Evolutionary conservation across 1,140 invertebrate genomes (phyloP), one percentile per base, ranked within the genome.

Genomic region (Uloborus diversus): DNA sequence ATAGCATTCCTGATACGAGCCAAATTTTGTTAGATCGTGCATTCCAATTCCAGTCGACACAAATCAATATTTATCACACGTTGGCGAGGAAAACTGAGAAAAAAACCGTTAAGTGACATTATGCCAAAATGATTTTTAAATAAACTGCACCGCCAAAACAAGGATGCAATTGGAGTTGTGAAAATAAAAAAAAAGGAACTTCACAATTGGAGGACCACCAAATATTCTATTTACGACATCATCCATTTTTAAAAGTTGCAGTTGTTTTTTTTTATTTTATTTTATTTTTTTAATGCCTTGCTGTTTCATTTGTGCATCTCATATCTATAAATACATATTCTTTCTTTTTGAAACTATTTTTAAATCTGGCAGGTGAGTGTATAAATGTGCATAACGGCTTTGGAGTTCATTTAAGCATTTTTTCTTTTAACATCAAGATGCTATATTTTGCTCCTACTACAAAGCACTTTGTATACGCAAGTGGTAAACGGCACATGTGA

Each of bases 241-340:
- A 76, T 64, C 37, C 62, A 57, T 65, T 78, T 78, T 78, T 78
- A 78, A 78, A 65, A 78, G 73, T 65, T 56, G 57, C 71, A 75
- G 71, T 75, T 75, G 71, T 75, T 75, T 75, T 64, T 42, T 42
- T 42, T 13, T 42, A 13, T 42, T 9, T 42, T 17, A 42, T 42
- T 42, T 42, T 42, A 13, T 42, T 42, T 32, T 57, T 78, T 64
- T 75, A 61, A 42, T 42, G 37, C 37, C 17, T 42, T 42, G 17
- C 17, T 17, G 7, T 42, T 42, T 42, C 37, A 56, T 68, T 75
- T 75, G 71, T 78, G 73, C 73, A 78, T 78, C 59, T 78, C 30
- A 65, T 66, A 57, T 42, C 73, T 78, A 78, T 78, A 78, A 78
- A 78, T 78, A 78, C 25, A 78, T 37, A 64, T 64, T 66, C 62